Evolutionary conservation across 2,888 invertebrate species (phyloP).

Genomic region (Morpho achilles): DNA sequence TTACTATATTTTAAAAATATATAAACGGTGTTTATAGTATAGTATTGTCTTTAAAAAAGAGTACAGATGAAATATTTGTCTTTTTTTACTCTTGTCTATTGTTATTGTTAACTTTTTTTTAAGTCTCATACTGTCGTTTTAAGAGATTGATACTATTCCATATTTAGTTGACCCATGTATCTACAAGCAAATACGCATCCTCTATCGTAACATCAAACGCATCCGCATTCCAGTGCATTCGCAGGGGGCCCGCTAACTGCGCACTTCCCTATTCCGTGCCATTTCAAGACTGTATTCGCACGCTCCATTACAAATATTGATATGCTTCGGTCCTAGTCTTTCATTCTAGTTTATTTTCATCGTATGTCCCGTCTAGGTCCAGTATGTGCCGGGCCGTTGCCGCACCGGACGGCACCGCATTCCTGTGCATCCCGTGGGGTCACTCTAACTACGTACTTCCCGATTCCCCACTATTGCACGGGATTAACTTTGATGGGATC

Average conservation of each 20-base stretch:
- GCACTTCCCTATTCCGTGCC: constrained; percentile 30
- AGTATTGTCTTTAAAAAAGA: too few relatives aligned
- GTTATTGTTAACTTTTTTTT: too few relatives aligned
- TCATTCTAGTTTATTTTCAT: neutral
- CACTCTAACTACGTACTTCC: constrained; percentile 42
- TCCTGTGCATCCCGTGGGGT: constrained; percentile 19
- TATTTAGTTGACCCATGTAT: too few relatives aligned
- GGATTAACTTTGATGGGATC: constrained; percentile 1
- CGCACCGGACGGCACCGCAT: constrained; percentile 18
- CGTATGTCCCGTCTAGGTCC: neutral
- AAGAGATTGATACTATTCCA: too few relatives aligned
- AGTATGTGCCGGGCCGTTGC: neutral
- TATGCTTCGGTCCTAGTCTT: neutral
- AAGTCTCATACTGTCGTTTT: too few relatives aligned
- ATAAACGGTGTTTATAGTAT: too few relatives aligned
- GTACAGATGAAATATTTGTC: too few relatives aligned
- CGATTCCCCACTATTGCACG: constrained; percentile 25
- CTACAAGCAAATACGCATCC: too few relatives aligned
- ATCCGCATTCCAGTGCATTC: constrained; percentile 55
- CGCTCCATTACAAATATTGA: neutral
- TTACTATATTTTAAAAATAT: too few relatives aligned
- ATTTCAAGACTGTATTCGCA: constrained; percentile 13
- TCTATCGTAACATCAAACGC: constrained; percentile 35
- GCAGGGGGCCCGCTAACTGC: constrained; percentile 36
- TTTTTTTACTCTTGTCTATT: too few relatives aligned